A percentile compares a stretch with the other conserved stretches of the same genome.
Evolutionary conservation across 2,797 vertebrate genomes (phyloP).

Genomic region (Buceros bicornis): DNA sequence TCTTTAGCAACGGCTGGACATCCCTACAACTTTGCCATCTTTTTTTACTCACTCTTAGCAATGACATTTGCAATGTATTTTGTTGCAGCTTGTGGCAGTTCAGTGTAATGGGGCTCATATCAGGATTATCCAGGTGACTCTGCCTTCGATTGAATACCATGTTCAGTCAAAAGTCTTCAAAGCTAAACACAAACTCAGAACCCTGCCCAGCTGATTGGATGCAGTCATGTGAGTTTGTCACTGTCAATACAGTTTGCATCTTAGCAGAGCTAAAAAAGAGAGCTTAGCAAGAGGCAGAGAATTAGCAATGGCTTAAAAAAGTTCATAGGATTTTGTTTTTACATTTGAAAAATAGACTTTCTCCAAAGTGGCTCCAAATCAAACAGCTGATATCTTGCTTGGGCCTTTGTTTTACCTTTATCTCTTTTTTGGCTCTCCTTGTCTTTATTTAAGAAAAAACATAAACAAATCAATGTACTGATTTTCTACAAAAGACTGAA

Average conservation of each 20-base stretch:
- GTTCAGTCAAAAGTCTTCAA: background rate
- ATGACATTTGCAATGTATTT: background rate
- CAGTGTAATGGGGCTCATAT: background rate
- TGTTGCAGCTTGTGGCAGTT: background rate
- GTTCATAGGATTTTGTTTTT: background rate
- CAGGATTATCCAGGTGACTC: background rate
- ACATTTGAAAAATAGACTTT: background rate
- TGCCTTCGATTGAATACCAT: background rate
- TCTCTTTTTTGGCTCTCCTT: background rate
- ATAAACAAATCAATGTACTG: constrained; percentile 12
- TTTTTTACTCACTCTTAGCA: background rate
- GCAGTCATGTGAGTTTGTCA: background rate
- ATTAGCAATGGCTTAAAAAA: background rate
- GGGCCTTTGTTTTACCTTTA: background rate
- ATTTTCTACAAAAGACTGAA: background rate
- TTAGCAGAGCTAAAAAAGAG: background rate
- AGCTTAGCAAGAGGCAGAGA: background rate
- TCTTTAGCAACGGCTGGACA: background rate
- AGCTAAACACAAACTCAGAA: background rate
- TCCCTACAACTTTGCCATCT: background rate
- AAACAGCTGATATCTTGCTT: background rate
- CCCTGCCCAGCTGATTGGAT: background rate
- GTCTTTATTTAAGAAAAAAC: background rate
- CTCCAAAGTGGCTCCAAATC: background rate
- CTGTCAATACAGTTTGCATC: background rate